A percentile compares a stretch with the other conserved stretches of the same genome.
Conservation (phyloP, 2,113 vertebrate species). For the Scartelaos histophorus region DNA sequence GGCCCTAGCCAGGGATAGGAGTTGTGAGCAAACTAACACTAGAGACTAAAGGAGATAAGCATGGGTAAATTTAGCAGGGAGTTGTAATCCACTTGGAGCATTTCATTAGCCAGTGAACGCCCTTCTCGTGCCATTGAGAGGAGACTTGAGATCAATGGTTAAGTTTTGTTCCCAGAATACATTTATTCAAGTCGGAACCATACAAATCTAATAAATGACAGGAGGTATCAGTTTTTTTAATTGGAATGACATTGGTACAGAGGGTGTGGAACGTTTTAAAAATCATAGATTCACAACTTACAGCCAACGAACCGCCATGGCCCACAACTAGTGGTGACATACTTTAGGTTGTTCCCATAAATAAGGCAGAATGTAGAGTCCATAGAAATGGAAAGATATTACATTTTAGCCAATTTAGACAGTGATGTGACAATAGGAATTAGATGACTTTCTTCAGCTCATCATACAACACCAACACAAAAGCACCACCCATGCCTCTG, state of each 20-base stretch:
- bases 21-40: constrained; percentile 39
- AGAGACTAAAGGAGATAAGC: constrained; percentile 72
- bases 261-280: constrained; percentile 65
- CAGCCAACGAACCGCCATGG: constrained; percentile 44
- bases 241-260: constrained; percentile 72
- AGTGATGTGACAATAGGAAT: constrained; percentile 66
- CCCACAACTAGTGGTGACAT: constrained; percentile 75
- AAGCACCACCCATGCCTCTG: constrained; percentile 92
- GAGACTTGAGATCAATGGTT: constrained; percentile 50
- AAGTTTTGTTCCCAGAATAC: constrained; percentile 72
- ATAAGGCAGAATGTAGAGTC: constrained; percentile 85
- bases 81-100: constrained; percentile 66
- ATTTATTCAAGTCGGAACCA: constrained; percentile 75
- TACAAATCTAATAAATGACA: constrained; percentile 72
- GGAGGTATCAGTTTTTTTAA: constrained; percentile 65
- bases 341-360: constrained; percentile 77
- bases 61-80: constrained; percentile 70
- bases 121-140: constrained; percentile 41
- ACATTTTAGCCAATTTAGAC: constrained; percentile 81
- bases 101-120: constrained; percentile 56
- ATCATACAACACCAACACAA: constrained; percentile 93
- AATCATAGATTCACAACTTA: constrained; percentile 65
- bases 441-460: constrained; percentile 93
- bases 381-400: constrained; percentile 81
- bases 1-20: constrained; percentile 39